Evolutionary conservation across 2,797 vertebrate genomes (phyloP).

Genomic region (Alosa sapidissima): DNA sequence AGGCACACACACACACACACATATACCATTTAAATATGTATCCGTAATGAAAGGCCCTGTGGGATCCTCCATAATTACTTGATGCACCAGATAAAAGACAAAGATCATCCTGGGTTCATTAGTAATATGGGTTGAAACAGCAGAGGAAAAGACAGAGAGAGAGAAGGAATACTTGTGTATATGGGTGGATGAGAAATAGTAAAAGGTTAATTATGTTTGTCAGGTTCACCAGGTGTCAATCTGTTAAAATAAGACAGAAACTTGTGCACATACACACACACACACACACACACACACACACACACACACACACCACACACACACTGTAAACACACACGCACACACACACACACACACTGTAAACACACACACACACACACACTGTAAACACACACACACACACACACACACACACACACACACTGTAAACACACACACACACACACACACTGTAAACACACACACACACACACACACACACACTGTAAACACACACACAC

Average conservation of each 20-base stretch:
- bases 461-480: conserved; percentile 32
- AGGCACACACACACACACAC: neutral
- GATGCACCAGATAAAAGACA: neutral
- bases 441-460: conserved; percentile 1
- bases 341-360: neutral
- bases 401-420: neutral
- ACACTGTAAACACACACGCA: neutral
- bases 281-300: neutral
- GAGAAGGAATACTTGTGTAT: neutral
- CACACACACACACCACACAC: neutral
- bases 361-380: too few species aligned
- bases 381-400: conserved; percentile 43
- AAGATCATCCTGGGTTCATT: neutral
- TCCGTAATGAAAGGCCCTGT: neutral
- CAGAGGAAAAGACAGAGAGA: conserved; percentile 21
- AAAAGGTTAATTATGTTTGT: neutral
- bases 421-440: conserved; percentile 36
- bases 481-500: neutral
- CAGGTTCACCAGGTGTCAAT: too few species aligned
- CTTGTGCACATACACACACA: conserved; percentile 33
- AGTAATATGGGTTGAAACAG: neutral
- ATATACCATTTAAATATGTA: neutral
- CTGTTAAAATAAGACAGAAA: neutral
- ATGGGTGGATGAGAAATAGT: neutral
- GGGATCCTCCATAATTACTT: neutral